Percentiles rank a stretch among this genome's conserved stretches.
phyloP scores from a whole-genome alignment of 2,113 vertebrate genomes.

The Microcebus lehilahytsara region DNA sequence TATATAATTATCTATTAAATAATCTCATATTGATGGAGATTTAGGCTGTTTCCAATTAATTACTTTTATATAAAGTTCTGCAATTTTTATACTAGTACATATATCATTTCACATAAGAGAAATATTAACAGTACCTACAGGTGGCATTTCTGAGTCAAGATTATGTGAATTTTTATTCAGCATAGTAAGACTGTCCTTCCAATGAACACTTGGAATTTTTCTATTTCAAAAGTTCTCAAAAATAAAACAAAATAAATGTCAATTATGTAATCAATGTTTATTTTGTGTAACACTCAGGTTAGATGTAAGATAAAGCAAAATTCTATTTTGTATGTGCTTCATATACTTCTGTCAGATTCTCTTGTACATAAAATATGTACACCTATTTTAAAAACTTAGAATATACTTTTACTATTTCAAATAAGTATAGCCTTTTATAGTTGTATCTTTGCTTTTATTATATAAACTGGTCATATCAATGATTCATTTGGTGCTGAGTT shows the following conservation, averaged over 20 bases:
- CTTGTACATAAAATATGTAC: neutral
- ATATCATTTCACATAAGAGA: neutral
- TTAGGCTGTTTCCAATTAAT: neutral
- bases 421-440: neutral
- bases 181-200: neutral
- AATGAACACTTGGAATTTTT: neutral
- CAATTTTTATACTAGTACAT: neutral
- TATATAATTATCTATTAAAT: neutral
- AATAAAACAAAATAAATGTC: conserved; percentile 17
- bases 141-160: conserved; percentile 5
- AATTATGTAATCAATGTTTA: conserved; percentile 5
- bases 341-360: neutral
- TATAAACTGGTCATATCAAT: neutral
- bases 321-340: neutral
- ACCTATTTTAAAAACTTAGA: neutral
- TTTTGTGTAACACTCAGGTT: neutral
- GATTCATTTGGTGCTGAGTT: neutral
- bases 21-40: neutral
- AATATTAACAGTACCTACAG: neutral
- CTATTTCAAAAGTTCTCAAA: conserved; percentile 23
- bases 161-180: conserved; percentile 21
- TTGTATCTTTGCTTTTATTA: neutral
- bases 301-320: neutral
- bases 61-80: neutral
- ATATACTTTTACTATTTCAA: conserved; percentile 37